Evolutionary conservation across 2,888 invertebrate genomes (phyloP).

Genomic region (Sinelater perroti): DNA sequence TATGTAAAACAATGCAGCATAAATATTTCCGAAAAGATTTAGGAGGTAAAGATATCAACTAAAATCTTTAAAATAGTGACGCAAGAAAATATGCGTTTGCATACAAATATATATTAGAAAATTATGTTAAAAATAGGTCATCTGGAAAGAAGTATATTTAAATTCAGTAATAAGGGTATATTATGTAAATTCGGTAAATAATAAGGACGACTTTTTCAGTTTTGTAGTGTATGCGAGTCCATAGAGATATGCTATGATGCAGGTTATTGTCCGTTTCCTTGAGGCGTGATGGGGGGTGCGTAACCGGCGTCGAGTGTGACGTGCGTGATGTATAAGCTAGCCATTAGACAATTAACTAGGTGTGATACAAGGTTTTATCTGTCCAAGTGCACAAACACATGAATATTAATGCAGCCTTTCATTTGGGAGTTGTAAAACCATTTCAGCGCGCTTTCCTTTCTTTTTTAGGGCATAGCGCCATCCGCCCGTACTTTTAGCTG

Average conservation of each 20-base stretch:
- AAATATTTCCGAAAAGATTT: no score
- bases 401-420: constrained; percentile 50
- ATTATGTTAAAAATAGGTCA: no score
- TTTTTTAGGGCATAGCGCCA: constrained; percentile 22
- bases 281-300: constrained; percentile 15
- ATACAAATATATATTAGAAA: no score
- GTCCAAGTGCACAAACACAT: constrained; percentile 49
- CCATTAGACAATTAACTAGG: constrained; percentile 43
- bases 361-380: constrained; percentile 51
- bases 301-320: constrained; percentile 17
- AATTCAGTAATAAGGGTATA: no score
- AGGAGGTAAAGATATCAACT: no score
- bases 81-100: no score
- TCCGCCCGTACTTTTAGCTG: constrained; percentile 29
- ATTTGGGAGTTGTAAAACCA: constrained; percentile 48
- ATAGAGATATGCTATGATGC: constrained; percentile 1
- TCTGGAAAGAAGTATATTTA: no score
- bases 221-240: constrained; percentile 6
- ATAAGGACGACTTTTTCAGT: no score
- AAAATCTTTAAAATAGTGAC: no score
- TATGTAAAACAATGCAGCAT: no score
- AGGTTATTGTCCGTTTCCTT: constrained; percentile 22
- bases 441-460: constrained; percentile 38
- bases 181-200: no score
- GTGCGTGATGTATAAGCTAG: constrained; percentile 20